Base-by-base conservation (phyloP, 2,888 invertebrate genomes). In the Xanthia togata region DNA sequence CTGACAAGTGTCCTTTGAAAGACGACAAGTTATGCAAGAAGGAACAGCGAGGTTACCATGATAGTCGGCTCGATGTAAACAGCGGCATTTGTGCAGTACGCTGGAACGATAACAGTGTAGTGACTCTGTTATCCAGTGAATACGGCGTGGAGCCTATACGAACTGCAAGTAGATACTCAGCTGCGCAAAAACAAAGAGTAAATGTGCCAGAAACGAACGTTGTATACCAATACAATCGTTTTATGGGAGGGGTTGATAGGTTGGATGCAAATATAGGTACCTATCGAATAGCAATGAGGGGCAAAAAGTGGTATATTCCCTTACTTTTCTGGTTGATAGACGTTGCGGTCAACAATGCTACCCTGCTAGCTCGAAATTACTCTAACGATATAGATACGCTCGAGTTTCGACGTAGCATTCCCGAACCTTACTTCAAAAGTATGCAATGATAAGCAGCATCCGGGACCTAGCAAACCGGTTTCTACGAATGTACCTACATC, bases 401-500 rank as follows among this genome's bases (percentile, higher is more conserved):
- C 4, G 62, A 62, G 0, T 62, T 62, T 53, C 68, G 68, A 68
- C 53, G 68, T 31, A 65, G 65, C 65, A 65, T 65, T 65, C 65
- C 47, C 47, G 47, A 65, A 50, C 4, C 47, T 65, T 65, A 65
- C 65, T 65, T 65, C 65, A 65, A 65, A 65, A 65, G 47, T 47
- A 67, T 67, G 67, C 53, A 53, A 53, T 67, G 35, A 67, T 67
- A 53, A 53, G 17, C 67, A 68, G 68, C 68, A 38, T 68, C 68
- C 38, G 17, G 53, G 68, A 68, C 23, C 68, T 5, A 68, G 68
- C 68, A 68, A 53, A 68, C 38, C n/a, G 23, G 53, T 55, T 35
- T 68, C 53, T 68, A 68, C 53, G 38, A 68, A n/a, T n/a, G n/a
- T n/a, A n/a, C n/a, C n/a, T n/a, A n/a, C n/a, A n/a, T 68, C 67